Conservation (phyloP, 1,140 invertebrate genomes). For the Procambarus virginalis region DNA sequence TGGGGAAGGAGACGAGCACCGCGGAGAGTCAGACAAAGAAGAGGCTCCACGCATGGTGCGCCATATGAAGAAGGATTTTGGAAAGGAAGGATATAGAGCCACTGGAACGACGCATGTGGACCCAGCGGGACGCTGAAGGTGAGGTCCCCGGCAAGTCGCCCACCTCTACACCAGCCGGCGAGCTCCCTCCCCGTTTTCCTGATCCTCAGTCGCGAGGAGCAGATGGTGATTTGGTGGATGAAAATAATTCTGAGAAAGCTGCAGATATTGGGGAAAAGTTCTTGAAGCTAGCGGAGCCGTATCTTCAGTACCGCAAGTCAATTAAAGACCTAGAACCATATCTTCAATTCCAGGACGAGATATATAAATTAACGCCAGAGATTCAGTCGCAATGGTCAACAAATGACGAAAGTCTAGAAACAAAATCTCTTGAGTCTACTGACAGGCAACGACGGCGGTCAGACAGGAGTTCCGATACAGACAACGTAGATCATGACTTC, state of each 20-base stretch:
- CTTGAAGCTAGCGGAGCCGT: constrained; percentile 18
- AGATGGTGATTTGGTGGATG: constrained; percentile 12
- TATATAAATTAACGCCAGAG: not conserved
- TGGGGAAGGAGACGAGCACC: too few species aligned
- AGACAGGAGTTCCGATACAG: not conserved
- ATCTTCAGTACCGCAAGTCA: constrained; percentile 48
- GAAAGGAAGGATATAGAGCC: not conserved
- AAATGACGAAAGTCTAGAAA: not conserved
- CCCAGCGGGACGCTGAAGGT: not conserved
- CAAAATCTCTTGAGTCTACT: not conserved
- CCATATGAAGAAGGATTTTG: not conserved
- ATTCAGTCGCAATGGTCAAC: constrained; percentile 15
- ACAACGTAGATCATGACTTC: not conserved
- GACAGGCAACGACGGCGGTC: not conserved
- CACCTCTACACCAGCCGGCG: too few species aligned
- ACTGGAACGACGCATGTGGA: constrained; percentile 12
- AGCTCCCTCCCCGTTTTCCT: not conserved
- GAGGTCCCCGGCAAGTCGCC: too few species aligned
- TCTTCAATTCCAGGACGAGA: constrained; percentile 26
- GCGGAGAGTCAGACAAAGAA: not conserved
- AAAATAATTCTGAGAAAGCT: not conserved
- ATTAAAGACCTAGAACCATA: constrained; percentile 44
- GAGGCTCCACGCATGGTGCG: too few species aligned
- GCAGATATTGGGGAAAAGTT: constrained; percentile 16
- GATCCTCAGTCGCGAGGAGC: not conserved